Percentiles rank a stretch among this genome's conserved stretches.
phyloP scores from a whole-genome alignment of 2,888 invertebrate species.

The Erebia epiphron region DNA sequence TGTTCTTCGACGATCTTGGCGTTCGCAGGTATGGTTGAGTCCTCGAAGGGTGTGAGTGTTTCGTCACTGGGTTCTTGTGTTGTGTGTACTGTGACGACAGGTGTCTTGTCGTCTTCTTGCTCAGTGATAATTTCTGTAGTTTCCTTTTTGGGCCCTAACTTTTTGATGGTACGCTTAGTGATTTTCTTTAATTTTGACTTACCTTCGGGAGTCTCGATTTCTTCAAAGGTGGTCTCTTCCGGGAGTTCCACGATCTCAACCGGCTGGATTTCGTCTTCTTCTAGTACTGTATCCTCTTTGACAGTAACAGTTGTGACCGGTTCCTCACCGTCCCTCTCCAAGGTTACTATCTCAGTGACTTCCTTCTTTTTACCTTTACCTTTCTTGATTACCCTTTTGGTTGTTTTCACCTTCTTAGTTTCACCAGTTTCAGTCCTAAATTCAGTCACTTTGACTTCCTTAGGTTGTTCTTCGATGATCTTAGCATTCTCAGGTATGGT shows the following conservation, averaged over 20 bases:
- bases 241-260: conserved; percentile 15
- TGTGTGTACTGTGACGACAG: conserved; percentile 10
- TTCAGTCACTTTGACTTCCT: conserved; percentile 56
- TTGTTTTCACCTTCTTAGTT: conserved; percentile 30
- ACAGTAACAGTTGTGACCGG: conserved; percentile 44
- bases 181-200: conserved; percentile 46
- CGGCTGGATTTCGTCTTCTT: conserved; percentile 42
- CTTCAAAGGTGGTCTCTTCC: conserved; percentile 35
- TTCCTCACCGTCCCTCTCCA: conserved; percentile 33
- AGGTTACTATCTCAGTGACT: conserved; percentile 5
- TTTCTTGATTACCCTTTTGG: background rate
- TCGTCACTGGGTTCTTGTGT: conserved; percentile 18
- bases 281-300: conserved; percentile 19
- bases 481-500: conserved; percentile 26
- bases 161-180: conserved; percentile 46
- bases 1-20: background rate
- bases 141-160: conserved; percentile 48
- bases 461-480: conserved; percentile 25
- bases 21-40: background rate
- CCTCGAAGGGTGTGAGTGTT: background rate
- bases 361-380: background rate
- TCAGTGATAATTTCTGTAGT: conserved; percentile 37
- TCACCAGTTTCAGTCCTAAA: conserved; percentile 60
- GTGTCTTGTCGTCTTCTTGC: conserved; percentile 47
- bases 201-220: conserved; percentile 50